A percentile compares a stretch with the other conserved stretches of the same genome.
phyloP scores from a whole-genome alignment of 2,888 invertebrate species.

The Mycalesis mineus region DNA sequence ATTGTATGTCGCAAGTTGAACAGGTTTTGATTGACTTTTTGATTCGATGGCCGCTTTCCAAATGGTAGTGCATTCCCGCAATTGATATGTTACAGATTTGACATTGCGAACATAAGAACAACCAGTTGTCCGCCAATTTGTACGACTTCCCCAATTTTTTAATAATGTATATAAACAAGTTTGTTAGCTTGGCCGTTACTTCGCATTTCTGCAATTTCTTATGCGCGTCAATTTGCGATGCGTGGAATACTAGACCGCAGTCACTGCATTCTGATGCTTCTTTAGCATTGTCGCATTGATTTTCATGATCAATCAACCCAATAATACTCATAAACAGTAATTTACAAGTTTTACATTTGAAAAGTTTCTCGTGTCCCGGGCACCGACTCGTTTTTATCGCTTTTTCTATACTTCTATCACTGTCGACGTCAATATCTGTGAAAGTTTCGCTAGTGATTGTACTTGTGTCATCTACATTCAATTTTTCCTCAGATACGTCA shows the following conservation, averaged over 20 bases:
- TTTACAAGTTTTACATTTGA: slow-evolving; percentile 17
- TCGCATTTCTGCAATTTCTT: neutral
- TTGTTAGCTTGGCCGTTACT: too few species aligned
- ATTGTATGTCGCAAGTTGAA: slow-evolving; percentile 21
- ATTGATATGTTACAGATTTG: slow-evolving; percentile 23
- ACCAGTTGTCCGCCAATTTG: slow-evolving; percentile 11
- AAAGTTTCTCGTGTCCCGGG: neutral
- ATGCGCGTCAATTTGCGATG: slow-evolving; percentile 7
- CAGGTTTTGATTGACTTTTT: slow-evolving; percentile 9
- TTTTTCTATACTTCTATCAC: neutral
- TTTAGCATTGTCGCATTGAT: slow-evolving; percentile 3
- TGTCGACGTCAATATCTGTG: too few species aligned
- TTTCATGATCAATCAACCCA: slow-evolving; percentile 11
- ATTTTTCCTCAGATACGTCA: too few species aligned
- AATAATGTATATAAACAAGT: slow-evolving; percentile 4
- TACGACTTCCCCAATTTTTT: neutral
- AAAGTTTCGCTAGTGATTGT: too few species aligned
- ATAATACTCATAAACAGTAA: slow-evolving; percentile 15
- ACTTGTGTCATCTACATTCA: too few species aligned
- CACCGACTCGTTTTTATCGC: neutral
- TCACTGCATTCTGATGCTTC: neutral
- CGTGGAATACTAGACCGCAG: slow-evolving; percentile 15
- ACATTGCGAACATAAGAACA: slow-evolving; percentile 30
- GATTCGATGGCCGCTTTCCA: slow-evolving; percentile 2
- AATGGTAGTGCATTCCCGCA: slow-evolving; percentile 15